Base-by-base conservation (phyloP, 2,113 vertebrate genomes). In the Neomonachus schauinslandi region DNA sequence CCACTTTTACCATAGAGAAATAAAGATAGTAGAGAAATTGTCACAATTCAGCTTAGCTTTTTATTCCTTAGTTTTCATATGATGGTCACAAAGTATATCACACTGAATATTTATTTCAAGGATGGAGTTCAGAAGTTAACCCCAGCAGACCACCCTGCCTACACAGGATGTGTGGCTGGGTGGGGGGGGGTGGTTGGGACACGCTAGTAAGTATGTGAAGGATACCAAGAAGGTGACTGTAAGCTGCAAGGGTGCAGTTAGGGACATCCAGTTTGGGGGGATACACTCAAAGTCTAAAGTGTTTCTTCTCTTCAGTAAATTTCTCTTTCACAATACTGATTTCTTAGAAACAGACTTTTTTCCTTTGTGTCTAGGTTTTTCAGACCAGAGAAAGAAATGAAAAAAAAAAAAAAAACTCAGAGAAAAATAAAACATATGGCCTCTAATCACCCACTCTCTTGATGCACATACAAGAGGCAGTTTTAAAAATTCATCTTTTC, bases 401-500 rank as follows among this genome's bases (percentile, higher is more conserved):
- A 76, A 15, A 76, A 49, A 15, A 49, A 46, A 14, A 76, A 63
- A 11, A 61, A 18, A n/a, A 13, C 24, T 67, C 15, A 88, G 65
- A 81, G 33, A 82, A 74, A 93, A 95, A 72, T 39, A 46, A 94
- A 96, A 71, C 26, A 82, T 7, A 91, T 4, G 51, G n/a, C 74
- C 36, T 91, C 71, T 61, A 92, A 61, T 61, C 53, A 72, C n/a
- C 22, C 39, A 49, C 71, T 93, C 61, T 53, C 42, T 82, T 46
- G 28, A 26, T 39, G 33, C 72, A 67, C 51, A 84, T 36, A 63
- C 22, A 88, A 79, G 53, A 89, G 5, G 36, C 1, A 4, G 4
- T 82, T 81, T 74, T 85, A 28, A 94, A 95, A 81, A 97, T 76
- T 65, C 69, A 95, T 46, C 42, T 87, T 94, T 82, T 89, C 42